A percentile compares a stretch with the other conserved stretches of the same genome.
Evolutionary conservation across 2,888 invertebrate species (phyloP).

Genomic region (Ormyrus thymus): DNA sequence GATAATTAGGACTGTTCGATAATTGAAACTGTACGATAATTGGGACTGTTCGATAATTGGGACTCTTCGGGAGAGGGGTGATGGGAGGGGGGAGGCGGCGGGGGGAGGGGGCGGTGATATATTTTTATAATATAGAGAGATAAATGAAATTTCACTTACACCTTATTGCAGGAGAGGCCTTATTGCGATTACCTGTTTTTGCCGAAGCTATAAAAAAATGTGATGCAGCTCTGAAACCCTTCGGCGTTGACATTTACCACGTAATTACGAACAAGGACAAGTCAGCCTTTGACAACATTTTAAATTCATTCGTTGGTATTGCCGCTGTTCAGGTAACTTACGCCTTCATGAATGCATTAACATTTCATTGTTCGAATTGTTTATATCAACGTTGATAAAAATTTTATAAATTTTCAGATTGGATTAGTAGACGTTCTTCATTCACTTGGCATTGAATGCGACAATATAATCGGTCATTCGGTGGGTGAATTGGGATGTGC

Average conservation of each 20-base stretch:
- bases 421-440: slow-evolving; percentile 81
- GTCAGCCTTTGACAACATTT: slow-evolving; percentile 80
- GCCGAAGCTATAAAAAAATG: slow-evolving; percentile 80
- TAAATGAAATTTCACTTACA: too few relatives aligned
- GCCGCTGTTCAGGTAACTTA: slow-evolving; percentile 79
- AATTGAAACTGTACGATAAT: too few relatives aligned
- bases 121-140: too few relatives aligned
- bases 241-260: slow-evolving; percentile 80
- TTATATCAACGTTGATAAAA: too few relatives aligned
- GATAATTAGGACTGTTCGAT: too few relatives aligned
- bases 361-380: too few relatives aligned
- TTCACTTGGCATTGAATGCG: slow-evolving; percentile 80
- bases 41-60: too few relatives aligned
- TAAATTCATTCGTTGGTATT: slow-evolving; percentile 85
- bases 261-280: slow-evolving; percentile 79
- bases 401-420: slow-evolving; percentile 72
- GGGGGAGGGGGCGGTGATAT: too few relatives aligned
- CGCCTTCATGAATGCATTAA: too few relatives aligned
- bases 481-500: slow-evolving; percentile 96
- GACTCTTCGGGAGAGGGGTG: too few relatives aligned
- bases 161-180: slow-evolving; percentile 77
- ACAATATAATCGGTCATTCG: slow-evolving; percentile 92
- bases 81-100: too few relatives aligned
- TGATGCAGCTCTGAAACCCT: slow-evolving; percentile 78
- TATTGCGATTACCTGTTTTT: slow-evolving; percentile 83